Conservation (phyloP, 1,140 invertebrate species). For the Saxidomus purpurata region DNA sequence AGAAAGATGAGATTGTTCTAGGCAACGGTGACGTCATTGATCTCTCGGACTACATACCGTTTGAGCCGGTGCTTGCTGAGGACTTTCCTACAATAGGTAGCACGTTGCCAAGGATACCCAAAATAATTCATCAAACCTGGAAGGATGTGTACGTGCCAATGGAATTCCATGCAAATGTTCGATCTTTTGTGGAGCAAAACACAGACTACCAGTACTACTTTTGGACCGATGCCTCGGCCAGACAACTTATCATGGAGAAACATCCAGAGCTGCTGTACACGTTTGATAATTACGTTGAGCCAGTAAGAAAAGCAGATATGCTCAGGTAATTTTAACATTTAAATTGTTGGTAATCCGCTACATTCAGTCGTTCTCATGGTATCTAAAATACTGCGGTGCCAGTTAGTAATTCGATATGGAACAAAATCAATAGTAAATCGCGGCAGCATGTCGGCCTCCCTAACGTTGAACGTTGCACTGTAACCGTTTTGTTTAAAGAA, state of each 20-base stretch:
- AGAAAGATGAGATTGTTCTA: background rate
- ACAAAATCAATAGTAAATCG: too few relatives aligned
- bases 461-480: too few relatives aligned
- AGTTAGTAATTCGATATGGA: too few relatives aligned
- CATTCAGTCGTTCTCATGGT: too few relatives aligned
- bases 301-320: conserved; percentile 78
- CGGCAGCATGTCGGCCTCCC: too few relatives aligned
- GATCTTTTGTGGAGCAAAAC: conserved; percentile 74
- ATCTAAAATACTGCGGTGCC: too few relatives aligned
- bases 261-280: conserved; percentile 74
- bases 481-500: too few relatives aligned
- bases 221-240: conserved; percentile 80
- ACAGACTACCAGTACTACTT: conserved; percentile 81
- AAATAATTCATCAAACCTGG: conserved; percentile 83
- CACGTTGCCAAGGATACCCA: conserved; percentile 68
- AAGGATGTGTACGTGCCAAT: conserved; percentile 72
- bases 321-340: conserved; percentile 58
- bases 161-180: conserved; percentile 72
- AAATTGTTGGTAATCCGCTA: too few relatives aligned
- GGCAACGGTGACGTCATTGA: background rate
- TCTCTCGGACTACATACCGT: background rate
- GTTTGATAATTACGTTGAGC: conserved; percentile 75
- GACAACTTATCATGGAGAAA: conserved; percentile 70
- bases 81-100: conserved; percentile 30
- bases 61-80: conserved; percentile 4